phyloP scores from a whole-genome alignment of 2,888 invertebrate genomes.

The Cephus nigrinus region DNA sequence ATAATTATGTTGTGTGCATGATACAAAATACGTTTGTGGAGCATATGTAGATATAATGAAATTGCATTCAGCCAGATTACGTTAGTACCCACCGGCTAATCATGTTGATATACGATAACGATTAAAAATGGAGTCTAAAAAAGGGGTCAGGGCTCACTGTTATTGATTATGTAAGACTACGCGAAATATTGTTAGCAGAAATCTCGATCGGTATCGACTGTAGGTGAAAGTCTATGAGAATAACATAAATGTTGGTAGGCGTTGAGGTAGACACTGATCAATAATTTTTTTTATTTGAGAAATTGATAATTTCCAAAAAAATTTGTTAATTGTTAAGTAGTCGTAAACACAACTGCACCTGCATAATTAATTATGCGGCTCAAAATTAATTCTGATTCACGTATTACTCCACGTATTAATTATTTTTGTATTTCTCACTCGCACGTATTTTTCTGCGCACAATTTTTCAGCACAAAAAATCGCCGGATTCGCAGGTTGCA shows the following conservation, averaged over 20 bases:
- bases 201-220: background rate
- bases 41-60: background rate
- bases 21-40: background rate
- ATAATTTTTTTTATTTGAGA: background rate
- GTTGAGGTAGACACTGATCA: background rate
- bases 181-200: background rate
- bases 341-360: background rate
- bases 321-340: too few species aligned
- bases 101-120: background rate
- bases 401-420: background rate
- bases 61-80: background rate
- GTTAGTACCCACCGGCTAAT: background rate
- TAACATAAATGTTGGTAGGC: background rate
- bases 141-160: background rate
- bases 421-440: background rate
- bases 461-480: background rate
- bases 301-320: background rate
- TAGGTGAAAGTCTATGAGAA: background rate
- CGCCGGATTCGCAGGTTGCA: background rate
- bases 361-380: background rate
- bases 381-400: background rate
- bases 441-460: background rate
- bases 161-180: background rate
- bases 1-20: background rate
- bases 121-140: background rate